These are phyloP conservation scores for Archocentrus centrarchus DNA, from an alignment of 2,113 vertebrate genomes.

Conservation along the genomic window DNA sequence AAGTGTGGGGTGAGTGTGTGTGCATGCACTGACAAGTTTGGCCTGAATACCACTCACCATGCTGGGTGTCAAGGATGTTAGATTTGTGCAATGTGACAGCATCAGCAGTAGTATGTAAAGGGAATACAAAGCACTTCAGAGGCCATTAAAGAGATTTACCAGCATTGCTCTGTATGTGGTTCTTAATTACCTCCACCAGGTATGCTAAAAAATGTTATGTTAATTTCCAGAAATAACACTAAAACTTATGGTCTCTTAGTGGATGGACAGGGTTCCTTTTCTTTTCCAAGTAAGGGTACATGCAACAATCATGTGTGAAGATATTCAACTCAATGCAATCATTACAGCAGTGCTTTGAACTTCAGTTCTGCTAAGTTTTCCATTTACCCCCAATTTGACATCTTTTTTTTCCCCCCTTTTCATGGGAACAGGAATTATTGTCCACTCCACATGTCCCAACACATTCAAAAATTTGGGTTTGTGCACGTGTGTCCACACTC, in stretches of 20 bases:
- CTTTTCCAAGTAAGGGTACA: not conserved
- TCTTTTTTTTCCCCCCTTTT: not conserved
- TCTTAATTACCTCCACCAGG: slow-evolving; percentile 3
- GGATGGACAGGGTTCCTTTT: not conserved
- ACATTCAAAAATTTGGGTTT: not conserved
- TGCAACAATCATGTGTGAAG: not conserved
- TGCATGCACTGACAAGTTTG: not conserved
- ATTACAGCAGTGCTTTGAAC: not conserved
- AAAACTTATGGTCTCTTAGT: fast-evolving
- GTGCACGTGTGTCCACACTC: slow-evolving; percentile 8
- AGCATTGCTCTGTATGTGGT: not conserved
- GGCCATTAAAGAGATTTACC: slow-evolving; percentile 24
- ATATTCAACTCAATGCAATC: not conserved
- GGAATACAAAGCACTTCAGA: slow-evolving; percentile 17
- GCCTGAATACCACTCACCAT: slow-evolving; percentile 53
- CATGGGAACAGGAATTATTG: not conserved
- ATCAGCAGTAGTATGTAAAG: slow-evolving; percentile 42
- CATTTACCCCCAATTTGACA: not conserved
- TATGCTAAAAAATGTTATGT: not conserved
- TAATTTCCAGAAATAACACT: not conserved
- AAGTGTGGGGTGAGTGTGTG: not conserved
- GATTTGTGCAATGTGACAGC: slow-evolving; percentile 73
- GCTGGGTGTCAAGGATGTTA: slow-evolving; percentile 71
- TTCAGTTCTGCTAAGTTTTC: not conserved
- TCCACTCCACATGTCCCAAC: slow-evolving; percentile 28